Conservation (phyloP, 1,140 invertebrate genomes). For the Pachyrhynchus sulphureomaculatus region DNA sequence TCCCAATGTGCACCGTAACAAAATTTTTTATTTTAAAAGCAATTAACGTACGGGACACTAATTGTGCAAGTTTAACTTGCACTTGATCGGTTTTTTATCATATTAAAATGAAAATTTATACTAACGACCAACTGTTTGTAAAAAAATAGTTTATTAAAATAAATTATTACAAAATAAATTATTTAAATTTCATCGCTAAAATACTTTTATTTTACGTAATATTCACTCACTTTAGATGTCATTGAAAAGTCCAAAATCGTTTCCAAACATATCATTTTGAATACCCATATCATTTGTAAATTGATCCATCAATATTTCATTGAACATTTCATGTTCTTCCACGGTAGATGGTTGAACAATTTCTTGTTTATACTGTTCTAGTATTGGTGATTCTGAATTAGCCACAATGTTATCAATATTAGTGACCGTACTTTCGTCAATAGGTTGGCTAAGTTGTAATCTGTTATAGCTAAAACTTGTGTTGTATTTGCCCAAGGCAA, state of each 20-base stretch:
- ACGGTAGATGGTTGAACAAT: background rate
- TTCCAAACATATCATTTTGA: background rate
- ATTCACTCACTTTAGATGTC: too few species aligned
- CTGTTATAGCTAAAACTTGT: background rate
- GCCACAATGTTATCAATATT: background rate
- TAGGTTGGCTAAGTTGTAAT: background rate
- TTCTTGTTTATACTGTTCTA: background rate
- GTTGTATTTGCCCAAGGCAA: slow-evolving; percentile 19
- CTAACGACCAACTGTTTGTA: too few species aligned
- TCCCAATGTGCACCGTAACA: too few species aligned
- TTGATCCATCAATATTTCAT: slow-evolving; percentile 9
- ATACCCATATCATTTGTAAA: background rate
- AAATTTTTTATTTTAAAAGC: too few species aligned
- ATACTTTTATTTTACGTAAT: too few species aligned
- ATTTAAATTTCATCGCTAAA: too few species aligned
- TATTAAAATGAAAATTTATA: too few species aligned
- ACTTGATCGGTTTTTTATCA: too few species aligned
- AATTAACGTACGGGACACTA: too few species aligned
- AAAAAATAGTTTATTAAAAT: too few species aligned
- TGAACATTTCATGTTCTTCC: slow-evolving; percentile 15
- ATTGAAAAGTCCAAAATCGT: background rate
- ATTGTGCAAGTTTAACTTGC: too few species aligned
- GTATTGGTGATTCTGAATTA: background rate
- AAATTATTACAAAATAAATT: too few species aligned
- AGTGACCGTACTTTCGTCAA: background rate